Evolutionary conservation across 1,140 invertebrate species (phyloP), one percentile per base, ranked within the genome.

Genomic region (Drosophila lacertosa): DNA sequence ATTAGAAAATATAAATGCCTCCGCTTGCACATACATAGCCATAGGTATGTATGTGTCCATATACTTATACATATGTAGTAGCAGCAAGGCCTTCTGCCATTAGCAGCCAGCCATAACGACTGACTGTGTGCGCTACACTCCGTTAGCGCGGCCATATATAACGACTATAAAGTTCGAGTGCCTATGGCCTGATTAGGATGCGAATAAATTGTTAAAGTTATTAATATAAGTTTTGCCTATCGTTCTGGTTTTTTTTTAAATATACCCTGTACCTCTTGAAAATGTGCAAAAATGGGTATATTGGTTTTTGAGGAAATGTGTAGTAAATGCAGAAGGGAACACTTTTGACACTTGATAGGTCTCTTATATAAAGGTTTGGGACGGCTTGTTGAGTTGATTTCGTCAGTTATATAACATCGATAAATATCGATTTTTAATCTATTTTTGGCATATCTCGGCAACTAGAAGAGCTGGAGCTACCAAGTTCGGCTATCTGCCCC

Each of bases 151-250:
- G 22, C 7, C 33, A 42, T 67, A 59, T 51, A 60, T 51, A 42
- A 59, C 24, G 11, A 35, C 47, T 26, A 69, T 55, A 63, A 63
- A 47, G 18, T 16, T 63, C 42, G 55, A 69, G 50, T 69, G 50
- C 7, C 13, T 37, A 1, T 6, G 7, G 9, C 15, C 60, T 66
- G 59, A 63, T 69, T 48, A 26, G 22, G 37, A 22, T 54, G 10
- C 39, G 37, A 54, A 69, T 63, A 69, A 48, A 69, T 69, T 29
- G 40, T 63, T 33, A 40, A 47, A 29, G 32, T 64, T 75, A 70
- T 59, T 78, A 44, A 54, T 55, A 62, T 51, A 51, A 44, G 11
- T 44, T 44, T 44, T 6, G 5, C 0, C 11, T n/a, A 24, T 22
- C 11, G 20, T 18, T 7, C 13, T 44, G 22, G n/a, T n/a, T 22